Conservation (phyloP, 2,888 invertebrate genomes). For the Volucella bombylans region DNA sequence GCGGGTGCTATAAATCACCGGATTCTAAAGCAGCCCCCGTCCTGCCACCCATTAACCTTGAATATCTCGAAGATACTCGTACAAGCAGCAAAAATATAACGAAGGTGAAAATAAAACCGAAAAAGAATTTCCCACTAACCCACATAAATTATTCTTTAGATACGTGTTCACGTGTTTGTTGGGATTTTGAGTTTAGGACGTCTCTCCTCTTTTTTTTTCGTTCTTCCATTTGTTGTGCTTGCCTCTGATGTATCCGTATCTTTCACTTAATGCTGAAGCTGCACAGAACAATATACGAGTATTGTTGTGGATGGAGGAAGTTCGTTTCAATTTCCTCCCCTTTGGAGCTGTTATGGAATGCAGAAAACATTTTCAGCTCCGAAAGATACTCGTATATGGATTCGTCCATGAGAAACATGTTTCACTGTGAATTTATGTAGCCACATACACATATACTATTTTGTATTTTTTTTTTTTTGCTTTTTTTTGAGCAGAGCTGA, state of each 20-base stretch:
- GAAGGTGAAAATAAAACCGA: conserved; percentile 14
- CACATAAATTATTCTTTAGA: conserved; percentile 57
- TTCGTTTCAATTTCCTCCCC: not conserved
- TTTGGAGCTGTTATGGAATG: too few relatives aligned
- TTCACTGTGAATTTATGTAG: too few relatives aligned
- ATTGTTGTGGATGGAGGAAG: not conserved
- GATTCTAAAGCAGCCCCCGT: conserved; percentile 26
- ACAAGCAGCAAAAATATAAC: conserved; percentile 17
- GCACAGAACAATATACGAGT: conserved; percentile 3
- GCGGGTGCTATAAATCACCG: conserved; percentile 59
- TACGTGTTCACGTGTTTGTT: conserved; percentile 63
- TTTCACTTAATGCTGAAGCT: conserved; percentile 5
- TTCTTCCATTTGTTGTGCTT: conserved; percentile 1
- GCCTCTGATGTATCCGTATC: not conserved
- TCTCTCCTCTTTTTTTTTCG: not conserved
- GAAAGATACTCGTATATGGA: too few relatives aligned
- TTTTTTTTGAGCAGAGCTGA: too few relatives aligned
- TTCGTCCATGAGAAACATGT: too few relatives aligned
- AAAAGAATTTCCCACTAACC: conserved; percentile 53
- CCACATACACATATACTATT: too few relatives aligned
- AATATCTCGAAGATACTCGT: conserved; percentile 31
- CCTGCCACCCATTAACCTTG: conserved; percentile 48
- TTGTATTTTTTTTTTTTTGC: too few relatives aligned
- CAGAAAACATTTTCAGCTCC: too few relatives aligned
- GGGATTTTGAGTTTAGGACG: conserved; percentile 17